These are phyloP conservation scores for Agonum fuliginosum DNA, from an alignment of 2,888 invertebrate species.

Conservation along the genomic window DNA sequence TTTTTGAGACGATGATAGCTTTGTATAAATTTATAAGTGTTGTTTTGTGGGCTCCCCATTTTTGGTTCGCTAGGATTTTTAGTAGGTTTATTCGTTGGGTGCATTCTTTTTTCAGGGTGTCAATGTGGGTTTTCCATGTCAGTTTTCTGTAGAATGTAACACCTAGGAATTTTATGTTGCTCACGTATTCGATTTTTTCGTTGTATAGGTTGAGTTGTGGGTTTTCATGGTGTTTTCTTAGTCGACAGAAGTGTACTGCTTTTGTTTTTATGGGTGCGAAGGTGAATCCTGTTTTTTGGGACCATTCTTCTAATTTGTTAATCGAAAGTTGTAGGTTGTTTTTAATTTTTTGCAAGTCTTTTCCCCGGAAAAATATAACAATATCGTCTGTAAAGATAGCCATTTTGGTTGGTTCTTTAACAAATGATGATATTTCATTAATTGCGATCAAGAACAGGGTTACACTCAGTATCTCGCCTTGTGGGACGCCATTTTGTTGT, in stretches of 20 bases:
- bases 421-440: constrained; percentile 42
- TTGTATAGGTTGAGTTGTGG: neutral
- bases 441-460: constrained; percentile 60
- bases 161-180: neutral
- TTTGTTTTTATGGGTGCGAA: constrained; percentile 56
- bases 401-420: constrained; percentile 17
- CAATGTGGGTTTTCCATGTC: constrained; percentile 5
- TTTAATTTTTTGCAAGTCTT: constrained; percentile 39
- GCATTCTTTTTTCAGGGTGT: constrained; percentile 2
- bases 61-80: neutral
- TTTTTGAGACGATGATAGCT: constrained; percentile 10
- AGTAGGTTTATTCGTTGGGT: constrained; percentile 2
- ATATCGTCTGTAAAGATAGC: constrained; percentile 60
- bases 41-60: constrained; percentile 28
- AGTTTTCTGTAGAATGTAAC: constrained; percentile 9
- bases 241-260: constrained; percentile 37
- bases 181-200: neutral
- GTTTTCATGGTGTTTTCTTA: neutral
- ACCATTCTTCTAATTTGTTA: constrained; percentile 36
- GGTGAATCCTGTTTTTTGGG: constrained; percentile 52
- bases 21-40: neutral
- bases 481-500: constrained; percentile 10
- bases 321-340: constrained; percentile 45
- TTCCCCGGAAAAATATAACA: constrained; percentile 46
- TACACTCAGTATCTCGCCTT: constrained; percentile 52